These are phyloP conservation scores for Ptilonorhynchus violaceus DNA, from an alignment of 2,113 vertebrate genomes.

Conservation along the genomic window DNA sequence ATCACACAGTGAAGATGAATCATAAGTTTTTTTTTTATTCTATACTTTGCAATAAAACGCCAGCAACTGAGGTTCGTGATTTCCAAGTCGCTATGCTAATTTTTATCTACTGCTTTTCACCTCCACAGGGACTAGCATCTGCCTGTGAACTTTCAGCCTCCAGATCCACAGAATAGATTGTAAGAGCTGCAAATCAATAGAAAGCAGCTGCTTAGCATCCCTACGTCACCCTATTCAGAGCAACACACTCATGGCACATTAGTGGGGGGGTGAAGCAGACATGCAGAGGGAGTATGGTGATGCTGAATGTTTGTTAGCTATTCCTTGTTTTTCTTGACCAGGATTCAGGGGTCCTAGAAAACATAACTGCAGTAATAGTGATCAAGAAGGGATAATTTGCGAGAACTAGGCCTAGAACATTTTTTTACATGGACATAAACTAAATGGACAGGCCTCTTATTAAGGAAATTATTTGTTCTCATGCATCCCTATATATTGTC, in stretches of 20 bases:
- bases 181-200: background rate
- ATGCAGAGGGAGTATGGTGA: background rate
- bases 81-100: background rate
- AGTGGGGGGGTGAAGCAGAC: background rate
- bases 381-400: background rate
- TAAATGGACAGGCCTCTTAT: background rate
- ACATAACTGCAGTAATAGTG: background rate
- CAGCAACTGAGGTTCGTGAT: background rate
- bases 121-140: background rate
- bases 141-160: background rate
- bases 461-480: background rate
- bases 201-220: background rate
- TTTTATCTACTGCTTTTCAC: background rate
- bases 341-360: background rate
- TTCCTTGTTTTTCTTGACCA: background rate
- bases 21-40: background rate
- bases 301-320: background rate
- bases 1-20: background rate
- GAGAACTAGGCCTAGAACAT: background rate
- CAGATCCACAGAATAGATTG: background rate
- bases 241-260: rapidly evolving
- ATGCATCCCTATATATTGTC: background rate
- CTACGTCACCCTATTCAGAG: background rate
- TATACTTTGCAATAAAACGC: background rate
- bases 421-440: background rate